Conservation (phyloP, 30 jellyfish, hydroid and myxozoan genomes). For the Clytia hemisphaerica region DNA sequence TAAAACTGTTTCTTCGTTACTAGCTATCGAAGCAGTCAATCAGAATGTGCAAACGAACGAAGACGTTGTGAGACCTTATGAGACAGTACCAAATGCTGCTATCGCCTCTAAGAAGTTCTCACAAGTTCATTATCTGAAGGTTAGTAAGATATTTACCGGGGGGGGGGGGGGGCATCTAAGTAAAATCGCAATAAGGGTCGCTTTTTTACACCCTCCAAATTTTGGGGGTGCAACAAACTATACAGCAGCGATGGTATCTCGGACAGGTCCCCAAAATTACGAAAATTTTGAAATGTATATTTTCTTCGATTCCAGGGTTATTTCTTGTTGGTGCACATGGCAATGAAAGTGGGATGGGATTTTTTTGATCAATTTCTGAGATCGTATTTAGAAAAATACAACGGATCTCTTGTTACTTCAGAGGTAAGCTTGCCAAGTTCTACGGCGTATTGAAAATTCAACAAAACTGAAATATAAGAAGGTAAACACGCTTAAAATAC, state of each 20-base stretch:
- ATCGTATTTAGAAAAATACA: slow-evolving; percentile 32
- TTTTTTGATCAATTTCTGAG: slow-evolving; percentile 43
- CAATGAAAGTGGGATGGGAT: slow-evolving; percentile 38
- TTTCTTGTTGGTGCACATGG: slow-evolving; percentile 39
- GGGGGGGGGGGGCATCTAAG: no score
- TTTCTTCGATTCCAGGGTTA: slow-evolving; percentile 31
- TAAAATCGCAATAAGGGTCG: no score
- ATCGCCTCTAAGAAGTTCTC: slow-evolving; percentile 66
- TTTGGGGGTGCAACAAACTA: no score
- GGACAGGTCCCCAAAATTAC: no score
- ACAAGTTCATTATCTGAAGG: slow-evolving; percentile 73
- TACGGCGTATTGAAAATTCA: no score
- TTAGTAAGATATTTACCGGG: background rate
- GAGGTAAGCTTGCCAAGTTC: slow-evolving; percentile 58
- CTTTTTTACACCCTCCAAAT: no score
- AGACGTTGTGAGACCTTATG: slow-evolving; percentile 44
- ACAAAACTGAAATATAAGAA: no score
- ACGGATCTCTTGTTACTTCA: slow-evolving; percentile 57
- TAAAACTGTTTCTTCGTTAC: background rate
- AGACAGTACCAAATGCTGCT: slow-evolving; percentile 21
- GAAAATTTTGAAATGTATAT: no score
- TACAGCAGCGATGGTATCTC: no score
- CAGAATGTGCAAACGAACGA: slow-evolving; percentile 9
- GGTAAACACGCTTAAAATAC: no score
- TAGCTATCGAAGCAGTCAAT: slow-evolving; percentile 64